Percentiles rank a stretch among this genome's conserved stretches.
Conservation (phyloP, 2,888 invertebrate species). For the Formica aserva region DNA sequence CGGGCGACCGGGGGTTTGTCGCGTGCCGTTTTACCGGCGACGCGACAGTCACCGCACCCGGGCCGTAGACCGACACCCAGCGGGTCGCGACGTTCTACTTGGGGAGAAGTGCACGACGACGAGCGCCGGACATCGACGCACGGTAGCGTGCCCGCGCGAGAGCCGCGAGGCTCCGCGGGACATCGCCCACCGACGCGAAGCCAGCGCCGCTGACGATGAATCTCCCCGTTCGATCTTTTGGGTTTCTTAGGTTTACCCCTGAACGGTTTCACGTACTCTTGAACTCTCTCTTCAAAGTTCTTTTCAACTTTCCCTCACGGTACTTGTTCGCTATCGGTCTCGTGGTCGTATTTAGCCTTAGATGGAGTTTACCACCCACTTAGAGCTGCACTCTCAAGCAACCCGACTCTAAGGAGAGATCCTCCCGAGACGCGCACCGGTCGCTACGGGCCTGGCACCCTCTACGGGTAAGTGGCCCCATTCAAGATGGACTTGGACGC, state of each 20-base stretch:
- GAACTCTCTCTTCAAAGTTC: constrained; percentile 64
- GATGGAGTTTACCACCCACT: constrained; percentile 62
- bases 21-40: constrained; percentile 10
- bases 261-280: constrained; percentile 58
- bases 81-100: too few species aligned
- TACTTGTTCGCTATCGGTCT: constrained; percentile 67
- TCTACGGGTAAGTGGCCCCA: constrained; percentile 83
- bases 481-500: too few species aligned
- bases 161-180: neutral
- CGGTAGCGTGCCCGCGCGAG: too few species aligned
- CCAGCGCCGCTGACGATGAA: too few species aligned
- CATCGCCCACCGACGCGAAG: neutral
- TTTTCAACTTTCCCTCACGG: constrained; percentile 63
- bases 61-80: neutral
- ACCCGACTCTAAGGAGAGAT: constrained; percentile 64
- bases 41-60: neutral
- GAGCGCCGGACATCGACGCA: too few species aligned
- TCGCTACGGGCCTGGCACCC: constrained; percentile 87
- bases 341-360: constrained; percentile 62
- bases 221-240: too few species aligned
- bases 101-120: too few species aligned
- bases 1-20: neutral
- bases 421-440: constrained; percentile 70
- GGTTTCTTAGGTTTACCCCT: too few species aligned
- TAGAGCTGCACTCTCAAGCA: constrained; percentile 61